phyloP scores from a whole-genome alignment of 2,113 vertebrate species.

The Antidorcas marsupialis region DNA sequence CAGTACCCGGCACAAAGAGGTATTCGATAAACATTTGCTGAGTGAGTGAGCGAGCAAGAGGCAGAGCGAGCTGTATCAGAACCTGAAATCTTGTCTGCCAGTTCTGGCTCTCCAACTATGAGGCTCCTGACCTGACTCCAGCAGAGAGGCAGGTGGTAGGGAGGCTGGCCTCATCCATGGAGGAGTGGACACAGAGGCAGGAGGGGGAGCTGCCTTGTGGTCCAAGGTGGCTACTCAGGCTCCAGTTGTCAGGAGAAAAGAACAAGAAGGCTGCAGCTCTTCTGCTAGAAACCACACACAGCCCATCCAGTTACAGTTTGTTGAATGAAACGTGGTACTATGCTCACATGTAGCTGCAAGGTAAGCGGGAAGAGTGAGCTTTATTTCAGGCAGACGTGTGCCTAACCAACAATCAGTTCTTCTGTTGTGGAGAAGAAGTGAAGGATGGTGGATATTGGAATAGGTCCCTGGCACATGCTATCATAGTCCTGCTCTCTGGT shows the following conservation, averaged over 20 bases:
- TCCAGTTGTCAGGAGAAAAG: neutral
- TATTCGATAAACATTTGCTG: neutral
- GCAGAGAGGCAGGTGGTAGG: neutral
- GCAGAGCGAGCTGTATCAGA: neutral
- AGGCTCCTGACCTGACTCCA: neutral
- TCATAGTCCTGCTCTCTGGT: neutral
- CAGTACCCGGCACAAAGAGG: neutral
- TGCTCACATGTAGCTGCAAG: slow-evolving; percentile 24
- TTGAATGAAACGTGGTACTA: neutral
- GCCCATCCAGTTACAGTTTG: neutral
- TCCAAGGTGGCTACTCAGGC: neutral
- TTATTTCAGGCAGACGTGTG: neutral
- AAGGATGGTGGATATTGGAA: neutral
- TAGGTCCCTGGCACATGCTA: neutral
- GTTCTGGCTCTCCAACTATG: neutral
- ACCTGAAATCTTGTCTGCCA: neutral
- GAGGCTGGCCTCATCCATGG: neutral
- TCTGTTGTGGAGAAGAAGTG: neutral
- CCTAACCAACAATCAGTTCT: neutral
- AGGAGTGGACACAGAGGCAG: neutral
- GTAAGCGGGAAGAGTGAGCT: slow-evolving; percentile 7
- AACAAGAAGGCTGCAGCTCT: neutral
- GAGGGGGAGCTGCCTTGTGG: neutral
- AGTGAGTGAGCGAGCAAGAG: neutral
- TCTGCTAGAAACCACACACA: neutral